Evolutionary conservation across 2,888 invertebrate species (phyloP), one percentile per base, ranked within the genome.

Genomic region (Drosophila cognata): DNA sequence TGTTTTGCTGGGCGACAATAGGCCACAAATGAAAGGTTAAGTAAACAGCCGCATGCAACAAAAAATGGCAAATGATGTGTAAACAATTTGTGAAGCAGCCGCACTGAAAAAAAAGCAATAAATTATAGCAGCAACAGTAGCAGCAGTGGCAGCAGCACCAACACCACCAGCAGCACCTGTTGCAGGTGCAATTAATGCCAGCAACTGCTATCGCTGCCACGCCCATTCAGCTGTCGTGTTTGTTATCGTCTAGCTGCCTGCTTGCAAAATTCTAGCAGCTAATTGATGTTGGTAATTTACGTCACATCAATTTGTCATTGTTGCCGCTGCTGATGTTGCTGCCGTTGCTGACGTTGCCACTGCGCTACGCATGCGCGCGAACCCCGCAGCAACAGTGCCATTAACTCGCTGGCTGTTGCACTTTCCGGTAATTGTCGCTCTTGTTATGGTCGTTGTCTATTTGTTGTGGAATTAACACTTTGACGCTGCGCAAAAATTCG

Each of bases 391-490:
- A 84, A 74, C 71, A 87, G 59, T 52, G 73, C 57, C 56, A 72
- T 75, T 84, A 84, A 56, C 57, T 68, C 57, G 75, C 70, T 63
- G 75, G 64, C 70, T 73, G 65, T 43, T 52, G 78, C 81, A 81
- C 68, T 81, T 56, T 57, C 55, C 58, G 67, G 36, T 60, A 59
- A 75, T 88, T 84, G 84, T 68, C 21, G 68, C 52, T 53, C 55
- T 28, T 48, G 48, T 38, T 43, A 64, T 58, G 64, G 65, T 60
- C 41, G 46, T 63, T 79, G 72, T 68, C 81, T 88, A 85, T 89
- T 88, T 86, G 86, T 60, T 75, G 72, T 90, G 79, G 48, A 82
- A 75, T 89, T 86, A 85, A 71, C 87, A 81, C 87, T 60, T 90
- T 83, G 80, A 87, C 71, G 77, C 79, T 61, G 72, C 65, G 79